phyloP scores from a whole-genome alignment of 2,797 vertebrate genomes.

The Cottoperca gobio region DNA sequence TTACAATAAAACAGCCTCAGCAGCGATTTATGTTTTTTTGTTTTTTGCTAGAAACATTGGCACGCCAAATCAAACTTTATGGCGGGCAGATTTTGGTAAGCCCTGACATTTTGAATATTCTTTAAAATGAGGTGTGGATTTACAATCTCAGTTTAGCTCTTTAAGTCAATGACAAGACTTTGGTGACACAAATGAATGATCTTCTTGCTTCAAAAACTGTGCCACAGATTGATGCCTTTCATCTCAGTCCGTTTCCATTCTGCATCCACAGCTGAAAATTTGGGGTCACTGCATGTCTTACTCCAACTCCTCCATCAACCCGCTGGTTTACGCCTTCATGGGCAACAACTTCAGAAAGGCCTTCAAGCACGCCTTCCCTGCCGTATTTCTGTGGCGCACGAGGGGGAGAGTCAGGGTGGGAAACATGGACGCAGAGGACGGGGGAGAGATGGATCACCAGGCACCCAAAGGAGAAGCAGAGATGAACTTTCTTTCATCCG shows the following conservation, averaged over 20 bases:
- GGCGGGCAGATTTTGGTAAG: too few species aligned
- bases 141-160: neutral
- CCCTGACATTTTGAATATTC: neutral
- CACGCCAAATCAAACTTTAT: too few species aligned
- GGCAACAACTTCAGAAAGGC: conserved; percentile 86
- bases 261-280: conserved; percentile 75
- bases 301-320: conserved; percentile 85
- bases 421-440: conserved; percentile 31
- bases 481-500: conserved; percentile 76
- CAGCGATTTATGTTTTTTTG: too few species aligned
- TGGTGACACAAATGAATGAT: neutral
- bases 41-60: too few species aligned
- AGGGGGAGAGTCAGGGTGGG: conserved; percentile 48
- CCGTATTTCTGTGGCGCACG: conserved; percentile 70
- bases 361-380: conserved; percentile 83
- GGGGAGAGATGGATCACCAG: conserved; percentile 34
- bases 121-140: neutral
- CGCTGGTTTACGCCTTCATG: conserved; percentile 84
- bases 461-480: conserved; percentile 61
- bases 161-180: neutral
- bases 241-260: neutral
- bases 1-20: too few species aligned
- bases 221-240: fast-evolving
- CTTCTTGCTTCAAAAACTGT: neutral
- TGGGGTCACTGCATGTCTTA: conserved; percentile 88